Base-by-base conservation (phyloP, 37 sponge, comb jelly and placozoan genomes). In the Spongilla lacustris region DNA sequence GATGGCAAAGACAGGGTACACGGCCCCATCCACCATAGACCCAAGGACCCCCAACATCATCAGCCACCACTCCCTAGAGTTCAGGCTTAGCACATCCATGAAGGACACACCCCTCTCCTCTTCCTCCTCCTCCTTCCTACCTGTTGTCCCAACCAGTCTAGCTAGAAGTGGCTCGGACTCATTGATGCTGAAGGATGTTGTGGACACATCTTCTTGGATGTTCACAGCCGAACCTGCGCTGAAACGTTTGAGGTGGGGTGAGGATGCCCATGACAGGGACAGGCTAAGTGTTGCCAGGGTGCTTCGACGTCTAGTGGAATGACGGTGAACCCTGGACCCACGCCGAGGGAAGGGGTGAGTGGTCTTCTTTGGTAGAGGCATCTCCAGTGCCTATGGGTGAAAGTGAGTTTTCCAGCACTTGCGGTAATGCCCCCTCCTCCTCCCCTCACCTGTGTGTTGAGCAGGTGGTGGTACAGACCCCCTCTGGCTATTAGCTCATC, bases 391-490 rank as follows among this genome's bases (percentile, higher is more conserved):
- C 58, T 58, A 17, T 17, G 11, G 21, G 46, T 46, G 46, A 8
- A 46, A 46, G 46, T 46, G 46, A 46, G 46, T 4, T 24, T 36
- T 83, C 69, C 3, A 38, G 73, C 46, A n/a, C n/a, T n/a, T n/a
- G n/a, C n/a, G n/a, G n/a, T n/a, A n/a, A n/a, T n/a, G n/a, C n/a
- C n/a, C n/a, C n/a, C n/a, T n/a, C n/a, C n/a, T n/a, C n/a, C 13
- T 29, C 13, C 26, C 4, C 28, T 11, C 35, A 80, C 84, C 88
- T 99, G 99, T 48, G 89, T 88, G 19, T 84, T 93, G 36, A 99
- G 97, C 67, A 99, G 91, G 26, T 95, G 91, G 76, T 88, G 87
- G 91, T 99, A 99, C 50, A 99, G 73, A 0, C 98, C 95, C 27
- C 92, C 77, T 13, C 32, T 69, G 66, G 78, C 71, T 92, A 97